Conservation (phyloP, 1,140 invertebrate species). For the Oryzaephilus surinamensis region DNA sequence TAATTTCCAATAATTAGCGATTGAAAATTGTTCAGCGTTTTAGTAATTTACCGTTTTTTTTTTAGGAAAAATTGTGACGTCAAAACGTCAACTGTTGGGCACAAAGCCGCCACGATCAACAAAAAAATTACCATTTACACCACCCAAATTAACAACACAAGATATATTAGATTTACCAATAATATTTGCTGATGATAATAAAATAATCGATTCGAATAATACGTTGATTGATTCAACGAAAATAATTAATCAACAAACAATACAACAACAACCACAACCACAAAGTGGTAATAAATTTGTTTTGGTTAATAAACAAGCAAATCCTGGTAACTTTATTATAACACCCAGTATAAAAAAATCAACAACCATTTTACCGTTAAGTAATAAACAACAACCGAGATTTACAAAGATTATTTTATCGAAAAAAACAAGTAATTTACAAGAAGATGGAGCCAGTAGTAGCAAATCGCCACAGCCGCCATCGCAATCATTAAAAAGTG, state of each 20-base stretch:
- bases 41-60: too few species aligned
- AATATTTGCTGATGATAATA: slow-evolving; percentile 53
- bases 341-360: slow-evolving; percentile 18
- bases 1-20: slow-evolving; percentile 2
- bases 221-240: slow-evolving; percentile 7
- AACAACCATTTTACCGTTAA: slow-evolving; percentile 16
- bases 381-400: slow-evolving; percentile 32
- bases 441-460: too few species aligned
- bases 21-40: too few species aligned
- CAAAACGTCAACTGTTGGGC: slow-evolving; percentile 24
- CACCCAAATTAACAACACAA: slow-evolving; percentile 44
- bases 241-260: slow-evolving; percentile 3
- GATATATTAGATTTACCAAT: slow-evolving; percentile 56
- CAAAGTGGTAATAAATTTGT: slow-evolving; percentile 25
- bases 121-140: slow-evolving; percentile 16
- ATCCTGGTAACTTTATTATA: slow-evolving; percentile 24
- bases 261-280: slow-evolving; percentile 17
- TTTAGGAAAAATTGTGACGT: slow-evolving; percentile 17
- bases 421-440: too few species aligned
- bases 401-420: slow-evolving; percentile 46
- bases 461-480: too few species aligned
- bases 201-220: slow-evolving; percentile 37
- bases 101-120: slow-evolving; percentile 15
- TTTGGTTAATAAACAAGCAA: slow-evolving; percentile 29
- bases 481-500: too few species aligned